phyloP scores from a whole-genome alignment of 1,140 invertebrate genomes.

The Zaprionus camerounensis region DNA sequence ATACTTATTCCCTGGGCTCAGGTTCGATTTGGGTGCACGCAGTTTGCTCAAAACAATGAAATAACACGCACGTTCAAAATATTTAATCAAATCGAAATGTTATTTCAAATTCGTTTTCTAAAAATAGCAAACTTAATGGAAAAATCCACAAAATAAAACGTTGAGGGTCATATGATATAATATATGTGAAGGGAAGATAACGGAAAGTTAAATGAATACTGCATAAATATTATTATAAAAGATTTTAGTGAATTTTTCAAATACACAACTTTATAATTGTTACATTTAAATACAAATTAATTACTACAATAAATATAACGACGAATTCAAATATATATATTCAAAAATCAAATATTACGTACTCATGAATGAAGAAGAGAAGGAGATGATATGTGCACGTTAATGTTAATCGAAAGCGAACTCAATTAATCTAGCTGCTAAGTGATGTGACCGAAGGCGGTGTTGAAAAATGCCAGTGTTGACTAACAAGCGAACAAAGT shows the following conservation, averaged over 20 bases:
- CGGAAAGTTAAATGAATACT: slow-evolving; percentile 40
- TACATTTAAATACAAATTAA: slow-evolving; percentile 51
- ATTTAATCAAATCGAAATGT: slow-evolving; percentile 66
- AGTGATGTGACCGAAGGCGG: slow-evolving; percentile 39
- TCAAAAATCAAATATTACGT: slow-evolving; percentile 44
- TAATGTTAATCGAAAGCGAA: slow-evolving; percentile 20
- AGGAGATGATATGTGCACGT: slow-evolving; percentile 28
- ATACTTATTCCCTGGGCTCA: slow-evolving; percentile 43
- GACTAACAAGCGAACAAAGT: slow-evolving; percentile 34
- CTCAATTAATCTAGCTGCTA: slow-evolving; percentile 70
- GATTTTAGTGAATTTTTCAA: slow-evolving; percentile 66
- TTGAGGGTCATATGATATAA: slow-evolving; percentile 68
- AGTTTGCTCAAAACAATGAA: slow-evolving; percentile 33
- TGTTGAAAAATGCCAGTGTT: slow-evolving; percentile 36
- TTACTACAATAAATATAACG: slow-evolving; percentile 16
- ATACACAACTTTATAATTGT: slow-evolving; percentile 69
- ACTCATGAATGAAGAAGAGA: slow-evolving; percentile 34
- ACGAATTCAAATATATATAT: slow-evolving; percentile 29
- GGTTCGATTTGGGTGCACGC: slow-evolving; percentile 3
- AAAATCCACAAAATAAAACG: slow-evolving; percentile 64
- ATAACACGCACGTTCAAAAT: slow-evolving; percentile 51
- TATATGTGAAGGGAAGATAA: slow-evolving; percentile 40
- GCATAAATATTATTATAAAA: slow-evolving; percentile 22
- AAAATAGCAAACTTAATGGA: slow-evolving; percentile 34
- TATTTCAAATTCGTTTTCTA: slow-evolving; percentile 59